Percentiles rank a stretch among this genome's conserved stretches.
Evolutionary conservation across 2,888 invertebrate species (phyloP).

Genomic region (Rhopalosiphum nymphaeae): DNA sequence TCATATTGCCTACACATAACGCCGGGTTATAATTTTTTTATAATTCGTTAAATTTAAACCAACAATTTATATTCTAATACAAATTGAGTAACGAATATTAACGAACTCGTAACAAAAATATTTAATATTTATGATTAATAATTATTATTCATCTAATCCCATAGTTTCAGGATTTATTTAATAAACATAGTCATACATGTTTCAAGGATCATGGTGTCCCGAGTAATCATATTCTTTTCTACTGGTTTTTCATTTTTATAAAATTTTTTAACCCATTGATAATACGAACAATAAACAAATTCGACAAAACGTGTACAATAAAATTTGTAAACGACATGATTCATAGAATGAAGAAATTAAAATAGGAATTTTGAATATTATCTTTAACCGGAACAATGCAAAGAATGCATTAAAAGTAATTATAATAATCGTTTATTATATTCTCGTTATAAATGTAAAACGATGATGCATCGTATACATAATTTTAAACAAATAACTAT

Average conservation of each 20-base stretch:
- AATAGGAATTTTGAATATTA: not conserved
- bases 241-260: not conserved
- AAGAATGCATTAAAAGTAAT: not conserved
- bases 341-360: not conserved
- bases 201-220: not conserved
- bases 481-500: not conserved
- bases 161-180: not conserved
- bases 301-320: not conserved
- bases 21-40: not conserved
- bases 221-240: not conserved
- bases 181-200: not conserved
- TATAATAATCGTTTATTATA: not conserved
- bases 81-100: not conserved
- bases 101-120: not conserved
- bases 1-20: slow-evolving; percentile 24
- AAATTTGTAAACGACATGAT: not conserved
- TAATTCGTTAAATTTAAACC: not conserved
- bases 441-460: not conserved
- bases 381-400: not conserved
- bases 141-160: not conserved
- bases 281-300: not conserved
- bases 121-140: not conserved
- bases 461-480: not conserved
- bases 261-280: not conserved
- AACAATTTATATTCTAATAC: not conserved